Conservation (phyloP, 2,888 invertebrate genomes). For the Diloba caeruleocephala region DNA sequence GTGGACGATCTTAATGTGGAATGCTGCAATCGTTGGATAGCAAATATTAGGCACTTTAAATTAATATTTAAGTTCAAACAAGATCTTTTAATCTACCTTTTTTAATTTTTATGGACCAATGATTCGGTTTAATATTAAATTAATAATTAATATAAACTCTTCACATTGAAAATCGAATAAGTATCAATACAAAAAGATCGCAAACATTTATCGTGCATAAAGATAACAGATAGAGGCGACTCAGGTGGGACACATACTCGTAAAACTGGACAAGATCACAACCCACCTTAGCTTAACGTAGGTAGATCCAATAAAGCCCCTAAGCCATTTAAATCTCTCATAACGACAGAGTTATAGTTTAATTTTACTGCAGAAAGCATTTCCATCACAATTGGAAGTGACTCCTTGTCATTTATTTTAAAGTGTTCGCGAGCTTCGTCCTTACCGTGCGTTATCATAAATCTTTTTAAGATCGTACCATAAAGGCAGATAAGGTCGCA, state of each 20-base stretch:
- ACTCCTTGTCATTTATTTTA: conserved; percentile 89
- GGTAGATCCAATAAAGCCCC: conserved; percentile 80
- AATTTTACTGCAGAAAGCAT: conserved; percentile 89
- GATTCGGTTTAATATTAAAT: conserved; percentile 39
- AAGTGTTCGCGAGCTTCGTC: conserved; percentile 83
- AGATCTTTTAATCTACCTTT: conserved; percentile 23
- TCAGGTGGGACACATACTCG: conserved; percentile 69
- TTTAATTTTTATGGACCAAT: conserved; percentile 26
- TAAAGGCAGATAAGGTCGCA: conserved; percentile 88
- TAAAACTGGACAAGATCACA: conserved; percentile 72
- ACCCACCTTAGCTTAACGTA: conserved; percentile 70
- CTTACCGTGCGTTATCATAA: conserved; percentile 88
- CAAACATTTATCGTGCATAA: conserved; percentile 51
- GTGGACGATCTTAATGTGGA: no score
- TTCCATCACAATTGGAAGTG: conserved; percentile 88
- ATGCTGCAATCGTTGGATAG: conserved; percentile 23
- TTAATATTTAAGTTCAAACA: conserved; percentile 41
- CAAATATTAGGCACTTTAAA: conserved; percentile 38
- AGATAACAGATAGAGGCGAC: conserved; percentile 61
- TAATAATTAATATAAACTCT: conserved; percentile 40
- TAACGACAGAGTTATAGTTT: conserved; percentile 88
- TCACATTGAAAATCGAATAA: conserved; percentile 45
- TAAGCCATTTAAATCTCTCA: conserved; percentile 87
- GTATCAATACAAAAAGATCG: conserved; percentile 44
- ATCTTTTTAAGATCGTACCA: conserved; percentile 88